These are phyloP conservation scores for Drosophila mulleri DNA, from an alignment of 2,888 invertebrate genomes.

Conservation along the genomic window DNA sequence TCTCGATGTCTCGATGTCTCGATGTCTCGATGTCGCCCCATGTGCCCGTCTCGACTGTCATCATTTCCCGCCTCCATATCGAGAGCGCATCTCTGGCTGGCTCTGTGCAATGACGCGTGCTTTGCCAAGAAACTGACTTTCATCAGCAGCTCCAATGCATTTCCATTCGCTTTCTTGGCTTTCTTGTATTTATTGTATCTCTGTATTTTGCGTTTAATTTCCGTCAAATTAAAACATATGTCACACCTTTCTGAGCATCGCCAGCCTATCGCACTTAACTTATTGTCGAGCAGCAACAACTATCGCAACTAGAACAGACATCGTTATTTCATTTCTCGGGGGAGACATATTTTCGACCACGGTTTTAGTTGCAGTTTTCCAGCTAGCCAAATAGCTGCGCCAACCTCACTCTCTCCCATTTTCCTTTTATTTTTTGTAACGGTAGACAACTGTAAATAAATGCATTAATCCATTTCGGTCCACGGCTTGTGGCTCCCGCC, in stretches of 20 bases:
- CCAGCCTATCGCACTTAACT: constrained; percentile 22
- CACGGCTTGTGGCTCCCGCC: constrained; percentile 27
- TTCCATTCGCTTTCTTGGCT: background rate
- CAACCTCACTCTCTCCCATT: background rate
- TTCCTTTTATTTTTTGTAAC: background rate
- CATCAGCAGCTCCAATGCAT: constrained; percentile 19
- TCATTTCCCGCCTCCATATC: constrained; percentile 1
- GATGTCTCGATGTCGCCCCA: constrained; percentile 6
- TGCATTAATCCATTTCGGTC: constrained; percentile 40
- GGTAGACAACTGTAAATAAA: constrained; percentile 34
- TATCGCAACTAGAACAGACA: background rate
- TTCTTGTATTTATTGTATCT: constrained; percentile 15
- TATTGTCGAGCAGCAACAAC: constrained; percentile 11
- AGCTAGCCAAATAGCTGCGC: background rate
- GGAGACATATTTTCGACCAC: constrained; percentile 49
- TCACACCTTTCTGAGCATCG: constrained; percentile 20
- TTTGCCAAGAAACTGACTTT: constrained; percentile 66
- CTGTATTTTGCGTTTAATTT: constrained; percentile 48
- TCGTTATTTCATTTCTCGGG: constrained; percentile 39
- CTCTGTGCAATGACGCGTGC: constrained; percentile 62
- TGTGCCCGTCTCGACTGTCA: constrained; percentile 2
- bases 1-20: too few relatives aligned
- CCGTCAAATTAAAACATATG: constrained; percentile 66
- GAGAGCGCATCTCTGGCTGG: constrained; percentile 16
- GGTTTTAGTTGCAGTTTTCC: constrained; percentile 25